phyloP scores from a whole-genome alignment of 2,113 vertebrate genomes.

The Pteruthius melanotis region DNA sequence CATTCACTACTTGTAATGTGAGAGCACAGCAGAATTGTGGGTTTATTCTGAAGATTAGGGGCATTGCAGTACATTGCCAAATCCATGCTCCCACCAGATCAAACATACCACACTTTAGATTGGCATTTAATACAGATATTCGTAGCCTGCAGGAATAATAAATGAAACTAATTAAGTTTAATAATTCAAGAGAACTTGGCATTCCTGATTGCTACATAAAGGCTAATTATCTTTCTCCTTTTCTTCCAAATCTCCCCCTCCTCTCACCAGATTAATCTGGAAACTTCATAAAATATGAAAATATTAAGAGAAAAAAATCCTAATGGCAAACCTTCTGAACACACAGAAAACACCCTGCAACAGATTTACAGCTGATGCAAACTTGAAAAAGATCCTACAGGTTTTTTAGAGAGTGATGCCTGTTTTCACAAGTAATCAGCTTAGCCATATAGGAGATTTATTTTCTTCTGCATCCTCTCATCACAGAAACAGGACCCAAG shows the following conservation, averaged over 20 bases:
- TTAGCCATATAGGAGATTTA: background rate
- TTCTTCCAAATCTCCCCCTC: background rate
- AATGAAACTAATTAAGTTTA: constrained; percentile 73
- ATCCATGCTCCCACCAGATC: constrained; percentile 34
- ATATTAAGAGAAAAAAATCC: background rate
- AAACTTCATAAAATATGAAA: constrained; percentile 29
- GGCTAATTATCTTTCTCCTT: constrained; percentile 55
- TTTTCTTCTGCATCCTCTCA: background rate
- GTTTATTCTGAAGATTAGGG: background rate
- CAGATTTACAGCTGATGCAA: background rate
- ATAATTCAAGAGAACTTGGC: constrained; percentile 67
- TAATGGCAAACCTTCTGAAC: background rate
- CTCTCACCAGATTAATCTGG: background rate
- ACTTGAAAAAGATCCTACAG: background rate
- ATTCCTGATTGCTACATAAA: constrained; percentile 46
- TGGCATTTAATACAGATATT: constrained; percentile 60
- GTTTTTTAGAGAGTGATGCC: background rate
- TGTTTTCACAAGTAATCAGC: background rate
- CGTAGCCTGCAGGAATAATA: constrained; percentile 66
- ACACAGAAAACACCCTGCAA: background rate
- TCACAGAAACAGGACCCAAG: background rate
- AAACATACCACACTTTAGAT: constrained; percentile 19
- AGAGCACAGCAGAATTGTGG: background rate
- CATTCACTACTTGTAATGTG: fast-evolving
- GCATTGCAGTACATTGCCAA: background rate